A percentile compares a stretch with the other conserved stretches of the same genome.
Conservation (phyloP, 2,888 invertebrate species). For the Geotrupes spiniger region DNA sequence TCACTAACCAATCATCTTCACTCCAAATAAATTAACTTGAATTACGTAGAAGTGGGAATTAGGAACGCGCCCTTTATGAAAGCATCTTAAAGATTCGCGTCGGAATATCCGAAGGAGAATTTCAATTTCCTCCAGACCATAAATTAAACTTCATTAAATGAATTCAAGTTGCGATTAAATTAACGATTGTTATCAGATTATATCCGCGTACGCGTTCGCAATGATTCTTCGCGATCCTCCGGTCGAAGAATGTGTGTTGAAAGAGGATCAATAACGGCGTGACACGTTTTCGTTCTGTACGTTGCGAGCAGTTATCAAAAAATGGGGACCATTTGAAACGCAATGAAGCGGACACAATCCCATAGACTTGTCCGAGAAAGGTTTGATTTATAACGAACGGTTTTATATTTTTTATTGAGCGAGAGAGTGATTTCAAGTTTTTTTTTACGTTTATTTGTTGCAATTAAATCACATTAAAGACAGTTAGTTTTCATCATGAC, state of each 20-base stretch:
- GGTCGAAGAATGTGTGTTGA: not conserved
- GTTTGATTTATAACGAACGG: constrained; percentile 20
- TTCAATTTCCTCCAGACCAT: constrained; percentile 5
- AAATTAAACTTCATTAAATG: not conserved
- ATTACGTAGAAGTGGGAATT: too few species aligned
- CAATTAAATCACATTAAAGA: too few species aligned
- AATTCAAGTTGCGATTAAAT: constrained; percentile 2
- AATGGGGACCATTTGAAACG: constrained; percentile 21
- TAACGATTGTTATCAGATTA: not conserved
- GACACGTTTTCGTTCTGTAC: not conserved
- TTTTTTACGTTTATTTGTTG: too few species aligned
- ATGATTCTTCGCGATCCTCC: too few species aligned
- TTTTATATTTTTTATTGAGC: constrained; percentile 9
- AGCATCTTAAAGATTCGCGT: too few species aligned
- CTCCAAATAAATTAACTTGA: too few species aligned
- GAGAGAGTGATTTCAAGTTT: too few species aligned
- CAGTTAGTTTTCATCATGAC: too few species aligned
- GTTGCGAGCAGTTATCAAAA: constrained; percentile 20
- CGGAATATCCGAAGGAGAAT: too few species aligned
- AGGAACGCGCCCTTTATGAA: too few species aligned
- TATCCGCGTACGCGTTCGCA: too few species aligned
- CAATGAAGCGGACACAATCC: constrained; percentile 21
- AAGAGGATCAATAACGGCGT: constrained; percentile 3
- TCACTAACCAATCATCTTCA: too few species aligned
- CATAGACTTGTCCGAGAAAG: constrained; percentile 7